phyloP scores from a whole-genome alignment of 2,888 invertebrate genomes.

The Odontothrips loti region DNA sequence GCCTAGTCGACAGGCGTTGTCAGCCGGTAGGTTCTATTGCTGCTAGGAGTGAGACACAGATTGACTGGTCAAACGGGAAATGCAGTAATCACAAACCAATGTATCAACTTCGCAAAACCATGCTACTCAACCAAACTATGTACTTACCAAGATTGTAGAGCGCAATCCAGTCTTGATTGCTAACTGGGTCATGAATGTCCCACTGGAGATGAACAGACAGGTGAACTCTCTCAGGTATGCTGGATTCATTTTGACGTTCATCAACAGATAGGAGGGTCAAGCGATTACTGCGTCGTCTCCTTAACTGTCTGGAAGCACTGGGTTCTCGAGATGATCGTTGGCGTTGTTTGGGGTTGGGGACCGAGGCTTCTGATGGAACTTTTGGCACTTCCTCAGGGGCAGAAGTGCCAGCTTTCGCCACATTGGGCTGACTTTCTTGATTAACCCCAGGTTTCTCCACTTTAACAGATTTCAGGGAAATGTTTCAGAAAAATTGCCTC shows the following conservation, averaged over 20 bases:
- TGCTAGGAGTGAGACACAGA: neutral
- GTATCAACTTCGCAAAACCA: too few relatives aligned
- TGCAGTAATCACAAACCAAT: too few relatives aligned
- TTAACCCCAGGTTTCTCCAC: slow-evolving; percentile 6
- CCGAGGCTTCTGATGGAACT: neutral
- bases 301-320: slow-evolving; percentile 1
- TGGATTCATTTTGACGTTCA: neutral
- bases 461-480: neutral
- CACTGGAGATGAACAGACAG: slow-evolving; percentile 34
- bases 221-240: neutral
- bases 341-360: neutral
- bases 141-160: slow-evolving; percentile 36
- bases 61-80: too few relatives aligned
- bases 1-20: neutral
- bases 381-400: neutral
- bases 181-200: slow-evolving; percentile 35
- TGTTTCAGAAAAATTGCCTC: neutral
- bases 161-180: slow-evolving; percentile 35
- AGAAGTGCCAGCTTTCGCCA: slow-evolving; percentile 16
- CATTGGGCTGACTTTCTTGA: slow-evolving; percentile 13
- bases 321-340: neutral
- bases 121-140: neutral
- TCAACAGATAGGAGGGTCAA: neutral
- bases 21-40: neutral
- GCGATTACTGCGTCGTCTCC: neutral